A percentile compares a stretch with the other conserved stretches of the same genome.
Evolutionary conservation across 2,797 vertebrate genomes (phyloP).

Genomic region (Arctocebus calabarensis): DNA sequence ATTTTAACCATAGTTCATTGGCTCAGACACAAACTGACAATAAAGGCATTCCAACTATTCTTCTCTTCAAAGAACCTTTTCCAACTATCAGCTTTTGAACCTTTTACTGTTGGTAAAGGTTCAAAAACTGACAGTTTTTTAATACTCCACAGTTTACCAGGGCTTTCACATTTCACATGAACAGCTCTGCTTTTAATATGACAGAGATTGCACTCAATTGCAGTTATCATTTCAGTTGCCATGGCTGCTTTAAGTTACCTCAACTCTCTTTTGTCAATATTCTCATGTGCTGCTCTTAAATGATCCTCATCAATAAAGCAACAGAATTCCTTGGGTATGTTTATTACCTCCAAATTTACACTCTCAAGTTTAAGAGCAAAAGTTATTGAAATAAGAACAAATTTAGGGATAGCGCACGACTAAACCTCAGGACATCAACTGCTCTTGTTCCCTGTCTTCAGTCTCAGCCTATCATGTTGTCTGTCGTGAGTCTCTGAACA

Average conservation of each 20-base stretch:
- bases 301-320: neutral
- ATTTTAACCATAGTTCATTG: conserved; percentile 16
- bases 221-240: neutral
- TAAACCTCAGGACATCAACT: neutral
- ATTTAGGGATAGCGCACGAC: neutral
- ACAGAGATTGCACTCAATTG: neutral
- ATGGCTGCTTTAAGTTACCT: neutral
- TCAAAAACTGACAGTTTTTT: neutral
- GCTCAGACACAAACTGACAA: neutral
- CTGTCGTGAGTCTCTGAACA: neutral
- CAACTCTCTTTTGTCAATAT: neutral
- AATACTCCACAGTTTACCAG: too few species aligned
- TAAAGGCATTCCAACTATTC: conserved; percentile 1
- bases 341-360: neutral
- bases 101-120: neutral
- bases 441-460: neutral
- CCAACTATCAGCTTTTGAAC: neutral
- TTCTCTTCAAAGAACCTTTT: neutral
- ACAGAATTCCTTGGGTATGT: neutral
- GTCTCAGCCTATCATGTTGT: neutral
- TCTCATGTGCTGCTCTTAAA: neutral
- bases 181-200: neutral
- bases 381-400: neutral
- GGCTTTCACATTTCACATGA: neutral
- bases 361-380: neutral